Evolutionary conservation across 2,888 invertebrate genomes (phyloP), one percentile per base, ranked within the genome.

Genomic region (Eucera pruinosa): DNA sequence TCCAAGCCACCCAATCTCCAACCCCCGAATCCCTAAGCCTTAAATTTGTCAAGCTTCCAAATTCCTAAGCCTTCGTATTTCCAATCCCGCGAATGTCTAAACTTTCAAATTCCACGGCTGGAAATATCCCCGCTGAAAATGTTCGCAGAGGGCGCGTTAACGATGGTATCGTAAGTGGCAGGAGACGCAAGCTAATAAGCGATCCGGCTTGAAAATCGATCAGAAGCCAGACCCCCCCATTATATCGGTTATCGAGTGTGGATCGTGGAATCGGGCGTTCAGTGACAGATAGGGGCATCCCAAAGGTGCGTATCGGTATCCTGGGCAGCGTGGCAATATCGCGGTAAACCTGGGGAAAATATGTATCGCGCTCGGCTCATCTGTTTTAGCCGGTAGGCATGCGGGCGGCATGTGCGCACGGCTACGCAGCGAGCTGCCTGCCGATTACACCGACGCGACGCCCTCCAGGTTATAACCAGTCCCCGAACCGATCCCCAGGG

Each of bases 341-440:
- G 82, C 72, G 81, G 83, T 79, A 76, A 83, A 74, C 81, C 78
- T 61, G 62, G 50, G 57, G 82, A 79, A 86, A 85, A 84, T 87
- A 85, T 86, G 86, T 85, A 69, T 83, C 77, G 75, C 77, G 75
- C 64, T 72, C 81, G 68, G 72, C 81, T 82, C 78, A 81, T 76
- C 84, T 78, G 81, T 80, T 80, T 71, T 78, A 74, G 64, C 70
- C 71, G 66, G 50, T 41, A 55, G 69, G 69, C 78, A 76, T 70
- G 61, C 70, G 50, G 62, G 52, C 50, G 55, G 33, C 61, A 33
- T 76, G 61, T 54, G 73, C 23, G 67, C 62, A 41, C 25, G 45
- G n/a, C 25, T 50, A n/a, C 50, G 23, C 54, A 36, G n/a, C 61
- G 45, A n/a, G 13, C 55, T 33, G 57, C 67, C 79, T n/a, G 58